Evolutionary conservation across 2,888 invertebrate genomes (phyloP).

Genomic region (Melieria omissa): DNA sequence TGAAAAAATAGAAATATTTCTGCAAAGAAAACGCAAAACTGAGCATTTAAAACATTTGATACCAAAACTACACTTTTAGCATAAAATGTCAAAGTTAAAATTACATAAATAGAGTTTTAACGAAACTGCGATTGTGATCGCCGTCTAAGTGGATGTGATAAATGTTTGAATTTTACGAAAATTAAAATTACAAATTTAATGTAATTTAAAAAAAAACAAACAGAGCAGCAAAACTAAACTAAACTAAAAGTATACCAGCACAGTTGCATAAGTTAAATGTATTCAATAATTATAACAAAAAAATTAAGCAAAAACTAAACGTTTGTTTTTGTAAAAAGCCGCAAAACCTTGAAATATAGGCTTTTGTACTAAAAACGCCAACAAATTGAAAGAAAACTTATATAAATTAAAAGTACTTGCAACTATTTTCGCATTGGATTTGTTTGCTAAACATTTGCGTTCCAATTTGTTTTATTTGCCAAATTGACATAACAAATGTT

Average conservation of each 20-base stretch:
- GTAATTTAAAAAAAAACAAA: neutral
- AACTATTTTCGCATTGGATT: too few species aligned
- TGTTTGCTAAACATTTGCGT: too few species aligned
- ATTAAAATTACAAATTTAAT: conserved; percentile 34
- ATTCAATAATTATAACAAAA: neutral
- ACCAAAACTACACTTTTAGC: conserved; percentile 46
- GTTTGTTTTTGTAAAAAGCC: neutral
- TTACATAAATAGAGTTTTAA: conserved; percentile 34
- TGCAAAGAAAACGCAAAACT: conserved; percentile 25
- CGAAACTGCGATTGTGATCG: conserved; percentile 54
- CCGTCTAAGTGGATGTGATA: conserved; percentile 65
- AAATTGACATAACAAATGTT: too few species aligned
- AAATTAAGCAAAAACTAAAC: neutral
- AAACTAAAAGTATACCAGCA: too few species aligned
- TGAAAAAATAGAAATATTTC: neutral
- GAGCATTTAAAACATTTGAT: conserved; percentile 19
- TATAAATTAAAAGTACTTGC: too few species aligned
- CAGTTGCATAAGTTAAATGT: too few species aligned
- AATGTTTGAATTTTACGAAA: conserved; percentile 57
- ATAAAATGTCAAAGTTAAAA: conserved; percentile 37
- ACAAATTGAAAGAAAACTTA: too few species aligned
- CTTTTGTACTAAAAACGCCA: too few species aligned
- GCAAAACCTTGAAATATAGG: neutral
- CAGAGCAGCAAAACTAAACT: too few species aligned
- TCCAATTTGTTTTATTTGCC: too few species aligned